Evolutionary conservation across 2,797 vertebrate genomes (phyloP).

Genomic region (Chrosomus eos): DNA sequence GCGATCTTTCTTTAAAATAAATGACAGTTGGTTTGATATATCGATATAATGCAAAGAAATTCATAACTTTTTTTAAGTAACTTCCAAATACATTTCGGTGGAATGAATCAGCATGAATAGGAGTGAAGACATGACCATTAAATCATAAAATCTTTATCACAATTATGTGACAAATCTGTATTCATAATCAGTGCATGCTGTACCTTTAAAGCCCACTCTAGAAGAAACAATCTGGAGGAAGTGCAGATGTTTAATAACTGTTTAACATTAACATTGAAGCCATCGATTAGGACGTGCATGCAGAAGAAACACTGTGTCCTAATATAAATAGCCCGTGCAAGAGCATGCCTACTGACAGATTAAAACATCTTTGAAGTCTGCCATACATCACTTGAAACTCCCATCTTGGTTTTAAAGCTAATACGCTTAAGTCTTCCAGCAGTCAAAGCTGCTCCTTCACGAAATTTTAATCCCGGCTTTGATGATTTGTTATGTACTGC

Average conservation of each 20-base stretch:
- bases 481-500: conserved; percentile 79
- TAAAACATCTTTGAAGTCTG: conserved; percentile 84
- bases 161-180: not conserved
- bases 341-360: conserved; percentile 79
- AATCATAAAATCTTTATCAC: not conserved
- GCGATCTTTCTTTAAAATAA: not conserved
- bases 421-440: conserved; percentile 83
- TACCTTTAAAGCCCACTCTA: not conserved
- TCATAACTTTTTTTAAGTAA: not conserved
- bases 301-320: conserved; percentile 53
- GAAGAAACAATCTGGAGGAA: not conserved
- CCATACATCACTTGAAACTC: conserved; percentile 79
- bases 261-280: conserved; percentile 37
- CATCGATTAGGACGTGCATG: conserved; percentile 63
- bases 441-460: conserved; percentile 74
- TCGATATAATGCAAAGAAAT: not conserved
- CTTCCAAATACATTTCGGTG: not conserved
- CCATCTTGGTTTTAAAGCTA: conserved; percentile 80
- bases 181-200: conserved; percentile 3
- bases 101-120: not conserved
- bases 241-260: conserved; percentile 26
- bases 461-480: conserved; percentile 80
- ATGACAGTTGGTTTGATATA: not conserved
- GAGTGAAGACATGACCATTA: not conserved
- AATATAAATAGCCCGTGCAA: conserved; percentile 73